Base-by-base conservation (phyloP, 1,140 invertebrate genomes). In the Nautilus pompilius region DNA sequence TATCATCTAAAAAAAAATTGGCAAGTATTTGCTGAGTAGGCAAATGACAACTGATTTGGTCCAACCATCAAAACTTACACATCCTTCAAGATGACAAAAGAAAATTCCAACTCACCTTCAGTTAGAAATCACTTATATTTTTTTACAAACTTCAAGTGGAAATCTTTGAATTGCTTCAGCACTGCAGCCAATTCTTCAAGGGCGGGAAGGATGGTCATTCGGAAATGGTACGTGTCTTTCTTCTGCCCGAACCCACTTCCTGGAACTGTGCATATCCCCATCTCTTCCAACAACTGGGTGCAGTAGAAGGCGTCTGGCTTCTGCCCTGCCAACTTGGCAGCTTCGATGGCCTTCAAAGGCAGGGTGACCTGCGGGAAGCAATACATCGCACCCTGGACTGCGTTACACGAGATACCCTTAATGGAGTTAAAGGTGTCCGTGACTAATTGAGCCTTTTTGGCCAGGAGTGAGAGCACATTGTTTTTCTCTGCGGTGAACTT, bases 351-450 rank as follows among this genome's bases (percentile, higher is more conserved):
- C 65, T 83, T 85, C 30, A 71, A 55, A 32, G 85, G 85, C 29
- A 87, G 41, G 24, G 73, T 59, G 33, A 87, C 76, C 54, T 72
- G 85, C 1, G 96, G 96, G 80, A 99, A 84, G 49, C 95, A 95
- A 83, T 99, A 99, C 96, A 99, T 98, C 0, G 96, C 95, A n/a
- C 96, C 95, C 68, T 90, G 88, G 60, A 97, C 91, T 62, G 87
- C 80, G 80, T 92, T 94, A 68, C 92, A 95, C 57, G 82, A 88
- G 73, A 95, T 93, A 20, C 95, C 95, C 73, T 92, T 88, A 76
- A 98, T 95, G 46, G 86, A 86, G 82, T 98, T 98, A 71, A 99
- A 92, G 0, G 93, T 91, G 30, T 96, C 89, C 0, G 90, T 90
- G 10, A 98, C 91, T 79, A 99, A 85, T 70, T 89, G 86, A 64